Evolutionary conservation across 2,113 vertebrate genomes (phyloP), one percentile per base, ranked within the genome.

Genomic region (Fulmarus glacialis): DNA sequence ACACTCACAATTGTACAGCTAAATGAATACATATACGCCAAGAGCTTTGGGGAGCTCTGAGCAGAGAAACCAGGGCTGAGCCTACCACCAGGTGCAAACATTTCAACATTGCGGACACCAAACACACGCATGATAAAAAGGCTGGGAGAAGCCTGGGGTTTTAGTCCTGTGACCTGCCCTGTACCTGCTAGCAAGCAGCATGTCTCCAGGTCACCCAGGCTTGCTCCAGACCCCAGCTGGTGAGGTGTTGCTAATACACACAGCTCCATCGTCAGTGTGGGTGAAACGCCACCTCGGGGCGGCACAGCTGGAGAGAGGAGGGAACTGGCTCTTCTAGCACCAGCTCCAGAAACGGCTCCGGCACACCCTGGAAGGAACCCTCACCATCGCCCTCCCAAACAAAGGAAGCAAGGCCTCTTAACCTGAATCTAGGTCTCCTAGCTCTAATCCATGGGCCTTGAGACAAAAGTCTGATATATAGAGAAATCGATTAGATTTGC

Each of bases 1-100:
- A 30, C 30, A 43, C 14, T 62, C 12, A 26, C 32, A 43, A 12
- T 13, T 27, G 15, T 43, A 71, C 15, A 38, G 50, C 8, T 58
- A 50, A 55, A 58, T 29, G 7, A 79, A 26, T 32, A 43, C 1
- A 2, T 53, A 40, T 43, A 45, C 23, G 18, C 29, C 0, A 0
- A 68, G 32, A 38, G 21, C 23, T 75, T 68, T 53, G 53, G 45
- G 19, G 36, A 66, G 15, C 12, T 66, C 36, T 52, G 34, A 59
- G 32, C 26, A 85, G 8, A 34, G 23, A 86, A 80, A 24, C 4
- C 27, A 72, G 20, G 27, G 9, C 50, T 1, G 2, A 79, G n/a
- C 11, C 40, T 56, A 22, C 29, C 48, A 48, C 17, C 9, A 78
- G 7, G 11, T 3, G 0, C 12, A 71, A 78, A 29, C 13, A 50